Base-by-base conservation (phyloP, 2,113 vertebrate species). In the Barnardius zonarius region DNA sequence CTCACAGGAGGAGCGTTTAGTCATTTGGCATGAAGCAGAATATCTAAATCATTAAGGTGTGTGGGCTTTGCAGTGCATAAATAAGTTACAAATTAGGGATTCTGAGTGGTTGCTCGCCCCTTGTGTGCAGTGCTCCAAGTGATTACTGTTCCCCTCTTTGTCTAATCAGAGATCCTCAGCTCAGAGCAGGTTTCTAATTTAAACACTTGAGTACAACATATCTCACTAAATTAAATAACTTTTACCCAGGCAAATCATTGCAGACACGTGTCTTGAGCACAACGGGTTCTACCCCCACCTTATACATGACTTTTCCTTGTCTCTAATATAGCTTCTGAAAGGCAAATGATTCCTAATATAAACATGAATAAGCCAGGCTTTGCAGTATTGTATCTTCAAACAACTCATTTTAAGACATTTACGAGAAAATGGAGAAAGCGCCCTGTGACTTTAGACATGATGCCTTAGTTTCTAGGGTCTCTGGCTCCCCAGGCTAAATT, bases 141-240 rank as follows among this genome's bases (percentile, higher is more conserved):
- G 33, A 79, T 77, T 78, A 41, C 57, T 49, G 35, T 41, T 97
- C 91, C 93, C 31, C 39, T 80, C 83, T 89, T 86, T 74, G 78
- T 86, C 64, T 81, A 63, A 73, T 94, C 75, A 93, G 94, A 95
- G 96, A 93, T 93, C 37, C 69, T 92, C 82, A 77, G 64, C 88
- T 91, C 86, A 37, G 76, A 86, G 48, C 86, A 92, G 72, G 61
- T 54, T 93, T 93, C 91, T 96, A 85, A 94, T 93, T 75, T 79
- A 93, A 90, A 92, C 92, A 77, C 83, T 93, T 76, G 70, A 92
- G 37, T 61, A 33, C 12, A 66, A 77, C 80, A 41, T 80, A 72
- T 37, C 90, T 94, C 13, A 5, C 81, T 92, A 83, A 96, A 96
- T 97, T 94, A 92, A 94, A 85, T 91, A 57, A 67, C 78, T n/a